Conservation (phyloP, 2,888 invertebrate species). For the Melangyna quadrimaculata region DNA sequence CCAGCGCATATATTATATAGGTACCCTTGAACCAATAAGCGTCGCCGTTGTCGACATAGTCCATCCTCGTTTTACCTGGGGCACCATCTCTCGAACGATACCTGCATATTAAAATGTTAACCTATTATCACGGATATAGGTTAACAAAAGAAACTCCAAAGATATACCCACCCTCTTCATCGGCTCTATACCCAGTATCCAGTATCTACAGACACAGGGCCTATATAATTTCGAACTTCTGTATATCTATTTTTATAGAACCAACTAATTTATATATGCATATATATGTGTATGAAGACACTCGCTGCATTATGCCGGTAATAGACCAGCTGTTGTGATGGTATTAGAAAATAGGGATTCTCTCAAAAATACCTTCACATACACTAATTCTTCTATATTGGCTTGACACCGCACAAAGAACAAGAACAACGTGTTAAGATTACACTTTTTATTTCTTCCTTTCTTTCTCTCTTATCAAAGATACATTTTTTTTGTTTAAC, state of each 20-base stretch:
- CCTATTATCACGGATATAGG: conserved; percentile 72
- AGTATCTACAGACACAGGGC: conserved; percentile 50
- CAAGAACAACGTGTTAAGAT: not conserved
- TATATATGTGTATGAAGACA: not conserved
- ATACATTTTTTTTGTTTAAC: conserved; percentile 1
- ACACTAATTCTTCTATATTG: not conserved
- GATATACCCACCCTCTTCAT: conserved; percentile 65
- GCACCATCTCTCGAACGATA: conserved; percentile 71
- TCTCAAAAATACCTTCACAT: conserved; percentile 21
- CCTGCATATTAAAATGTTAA: conserved; percentile 72
- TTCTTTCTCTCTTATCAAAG: conserved; percentile 35
- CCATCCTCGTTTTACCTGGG: conserved; percentile 67
- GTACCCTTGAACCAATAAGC: conserved; percentile 72
- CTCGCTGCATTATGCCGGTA: not conserved
- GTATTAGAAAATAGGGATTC: conserved; percentile 45
- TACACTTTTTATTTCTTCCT: conserved; percentile 12
- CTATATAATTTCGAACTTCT: conserved; percentile 50
- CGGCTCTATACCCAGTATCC: not conserved
- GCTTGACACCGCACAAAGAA: conserved; percentile 27
- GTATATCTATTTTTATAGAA: not conserved
- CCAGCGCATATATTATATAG: too few relatives aligned
- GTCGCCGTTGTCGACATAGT: conserved; percentile 43
- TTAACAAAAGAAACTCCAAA: conserved; percentile 71
- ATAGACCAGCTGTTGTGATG: conserved; percentile 51
- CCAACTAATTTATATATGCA: not conserved